phyloP scores from a whole-genome alignment of 2,888 invertebrate species.

The Mythimna vitellina region DNA sequence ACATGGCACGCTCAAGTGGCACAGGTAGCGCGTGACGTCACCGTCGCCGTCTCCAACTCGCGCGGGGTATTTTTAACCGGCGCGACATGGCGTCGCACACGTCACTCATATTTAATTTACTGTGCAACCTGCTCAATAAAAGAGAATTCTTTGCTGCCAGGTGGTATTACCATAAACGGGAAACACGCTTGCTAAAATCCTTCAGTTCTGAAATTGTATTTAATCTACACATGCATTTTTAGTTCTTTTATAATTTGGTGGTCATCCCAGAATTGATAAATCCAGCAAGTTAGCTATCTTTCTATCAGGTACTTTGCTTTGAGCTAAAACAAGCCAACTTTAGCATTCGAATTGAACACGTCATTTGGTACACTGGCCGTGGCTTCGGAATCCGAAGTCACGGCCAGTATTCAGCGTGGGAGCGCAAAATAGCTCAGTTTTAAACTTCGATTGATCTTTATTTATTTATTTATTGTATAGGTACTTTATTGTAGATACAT shows the following conservation, averaged over 20 bases:
- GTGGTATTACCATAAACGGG: constrained; percentile 4
- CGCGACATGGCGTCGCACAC: constrained; percentile 62
- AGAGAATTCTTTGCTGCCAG: constrained; percentile 15
- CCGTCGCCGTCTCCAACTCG: constrained; percentile 52
- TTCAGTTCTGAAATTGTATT: not conserved
- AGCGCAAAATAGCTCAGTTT: constrained; percentile 11
- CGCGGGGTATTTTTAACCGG: constrained; percentile 68
- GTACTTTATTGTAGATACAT: too few relatives aligned
- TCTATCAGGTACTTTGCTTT: not conserved
- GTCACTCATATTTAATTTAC: constrained; percentile 64
- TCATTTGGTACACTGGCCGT: constrained; percentile 29
- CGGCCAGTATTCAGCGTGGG: constrained; percentile 43
- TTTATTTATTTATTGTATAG: too few relatives aligned
- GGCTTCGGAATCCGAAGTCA: constrained; percentile 40
- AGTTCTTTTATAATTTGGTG: not conserved
- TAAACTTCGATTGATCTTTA: constrained; percentile 27
- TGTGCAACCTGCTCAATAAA: constrained; percentile 43
- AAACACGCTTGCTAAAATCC: not conserved
- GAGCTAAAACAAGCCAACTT: constrained; percentile 2
- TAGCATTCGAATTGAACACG: constrained; percentile 20
- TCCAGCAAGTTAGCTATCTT: not conserved
- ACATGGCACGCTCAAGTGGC: constrained; percentile 19
- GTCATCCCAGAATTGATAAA: not conserved
- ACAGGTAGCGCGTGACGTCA: constrained; percentile 62
- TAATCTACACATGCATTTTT: not conserved